A percentile compares a stretch with the other conserved stretches of the same genome.
Conservation (phyloP, 2,888 invertebrate genomes). For the Netelia melanura region DNA sequence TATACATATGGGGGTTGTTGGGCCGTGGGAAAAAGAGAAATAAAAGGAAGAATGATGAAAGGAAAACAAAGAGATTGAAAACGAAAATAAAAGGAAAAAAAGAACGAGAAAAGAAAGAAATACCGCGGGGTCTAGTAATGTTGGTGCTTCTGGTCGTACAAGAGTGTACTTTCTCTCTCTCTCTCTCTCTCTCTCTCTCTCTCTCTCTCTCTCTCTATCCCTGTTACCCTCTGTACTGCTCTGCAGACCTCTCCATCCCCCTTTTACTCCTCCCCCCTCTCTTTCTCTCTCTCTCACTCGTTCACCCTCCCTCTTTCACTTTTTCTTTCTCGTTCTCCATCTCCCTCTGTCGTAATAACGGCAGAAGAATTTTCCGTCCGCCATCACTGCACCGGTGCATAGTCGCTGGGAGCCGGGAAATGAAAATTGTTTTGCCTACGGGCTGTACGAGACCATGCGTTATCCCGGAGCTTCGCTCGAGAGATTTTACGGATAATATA, state of each 20-base stretch:
- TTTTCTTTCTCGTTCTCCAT: not conserved
- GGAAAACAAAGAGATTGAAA: constrained; percentile 34
- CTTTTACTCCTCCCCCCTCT: constrained; percentile 12
- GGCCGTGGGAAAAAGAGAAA: constrained; percentile 40
- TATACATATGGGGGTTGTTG: constrained; percentile 34
- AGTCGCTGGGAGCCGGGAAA: constrained; percentile 28
- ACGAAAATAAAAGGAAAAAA: constrained; percentile 20
- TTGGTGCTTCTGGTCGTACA: constrained; percentile 41
- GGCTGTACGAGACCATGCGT: constrained; percentile 61
- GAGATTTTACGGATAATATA: constrained; percentile 66
- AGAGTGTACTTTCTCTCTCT: constrained; percentile 11
- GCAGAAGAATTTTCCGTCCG: constrained; percentile 56
- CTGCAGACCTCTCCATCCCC: not conserved
- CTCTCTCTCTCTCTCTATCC: constrained; percentile 3
- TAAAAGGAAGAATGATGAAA: constrained; percentile 50
- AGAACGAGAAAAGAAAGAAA: constrained; percentile 21
- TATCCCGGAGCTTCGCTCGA: constrained; percentile 63
- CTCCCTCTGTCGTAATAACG: constrained; percentile 56
- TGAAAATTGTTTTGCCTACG: constrained; percentile 66
- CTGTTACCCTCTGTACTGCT: not conserved
- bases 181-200: not conserved
- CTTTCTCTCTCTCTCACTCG: not conserved
- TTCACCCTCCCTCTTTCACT: not conserved
- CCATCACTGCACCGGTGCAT: constrained; percentile 42
- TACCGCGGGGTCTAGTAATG: constrained; percentile 34